These are phyloP conservation scores for Limonius californicus DNA, from an alignment of 1,140 invertebrate genomes.

Conservation along the genomic window DNA sequence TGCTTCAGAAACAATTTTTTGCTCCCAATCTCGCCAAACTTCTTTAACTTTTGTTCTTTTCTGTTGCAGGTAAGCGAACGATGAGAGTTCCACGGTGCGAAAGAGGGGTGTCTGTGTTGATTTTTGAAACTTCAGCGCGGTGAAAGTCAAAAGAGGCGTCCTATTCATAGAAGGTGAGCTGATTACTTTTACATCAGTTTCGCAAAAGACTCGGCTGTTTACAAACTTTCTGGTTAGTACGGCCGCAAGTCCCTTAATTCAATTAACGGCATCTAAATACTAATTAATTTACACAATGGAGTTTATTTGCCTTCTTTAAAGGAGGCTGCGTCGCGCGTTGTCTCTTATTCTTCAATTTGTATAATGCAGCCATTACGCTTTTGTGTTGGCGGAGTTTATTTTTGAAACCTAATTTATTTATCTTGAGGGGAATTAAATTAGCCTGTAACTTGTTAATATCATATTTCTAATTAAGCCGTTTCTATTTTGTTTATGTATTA, in stretches of 20 bases:
- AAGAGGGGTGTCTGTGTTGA: no score
- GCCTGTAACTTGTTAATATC: no score
- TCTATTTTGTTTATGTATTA: no score
- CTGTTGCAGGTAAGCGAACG: no score
- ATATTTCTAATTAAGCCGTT: no score
- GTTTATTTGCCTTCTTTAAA: constrained; percentile 11
- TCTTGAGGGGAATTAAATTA: neutral
- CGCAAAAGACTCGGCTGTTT: neutral
- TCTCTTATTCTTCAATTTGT: constrained; percentile 5
- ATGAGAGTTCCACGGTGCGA: no score
- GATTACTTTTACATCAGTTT: constrained; percentile 7
- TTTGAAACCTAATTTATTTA: neutral
- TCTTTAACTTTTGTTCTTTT: no score
- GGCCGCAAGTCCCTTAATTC: constrained; percentile 5
- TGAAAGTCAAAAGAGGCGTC: neutral
- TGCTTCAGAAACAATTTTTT: no score
- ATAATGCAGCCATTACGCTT: neutral
- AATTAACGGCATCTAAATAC: constrained; percentile 10
- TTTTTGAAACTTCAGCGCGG: no score
- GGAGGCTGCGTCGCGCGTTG: neutral
- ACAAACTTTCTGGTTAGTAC: neutral
- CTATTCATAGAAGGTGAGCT: constrained; percentile 2
- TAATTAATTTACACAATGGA: constrained; percentile 14
- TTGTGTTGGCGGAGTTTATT: neutral
- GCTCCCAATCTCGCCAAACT: no score